Conservation (phyloP, 2,113 vertebrate species). For the Guaruba guarouba region DNA sequence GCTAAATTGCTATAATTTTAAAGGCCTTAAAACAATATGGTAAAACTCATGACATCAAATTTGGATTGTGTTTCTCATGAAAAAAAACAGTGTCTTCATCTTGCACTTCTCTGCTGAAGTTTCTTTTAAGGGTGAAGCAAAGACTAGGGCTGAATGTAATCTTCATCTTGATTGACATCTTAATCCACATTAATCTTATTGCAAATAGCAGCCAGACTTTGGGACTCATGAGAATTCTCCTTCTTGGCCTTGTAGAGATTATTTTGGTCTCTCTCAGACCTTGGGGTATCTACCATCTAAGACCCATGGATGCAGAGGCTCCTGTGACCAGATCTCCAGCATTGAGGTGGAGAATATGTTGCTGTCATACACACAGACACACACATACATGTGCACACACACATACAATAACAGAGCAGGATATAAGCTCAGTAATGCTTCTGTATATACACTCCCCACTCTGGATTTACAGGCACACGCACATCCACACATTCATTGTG, state of each 20-base stretch:
- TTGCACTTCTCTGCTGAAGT: not conserved
- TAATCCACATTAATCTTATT: not conserved
- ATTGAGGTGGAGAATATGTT: not conserved
- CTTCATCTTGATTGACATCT: not conserved
- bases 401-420: not conserved
- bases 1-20: not conserved
- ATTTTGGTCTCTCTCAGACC: not conserved
- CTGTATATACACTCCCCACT: accelerated
- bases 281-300: too few species aligned
- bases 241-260: not conserved
- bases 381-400: too few species aligned
- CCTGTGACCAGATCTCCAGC: not conserved
- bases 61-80: not conserved
- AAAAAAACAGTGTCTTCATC: not conserved
- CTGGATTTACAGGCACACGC: not conserved
- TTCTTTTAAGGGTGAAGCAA: not conserved
- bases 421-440: not conserved
- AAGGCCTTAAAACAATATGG: not conserved
- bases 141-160: not conserved
- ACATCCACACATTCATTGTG: not conserved
- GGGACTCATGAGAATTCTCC: not conserved
- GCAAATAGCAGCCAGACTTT: not conserved
- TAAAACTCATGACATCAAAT: not conserved
- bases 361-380: not conserved
- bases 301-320: not conserved